A percentile compares a stretch with the other conserved stretches of the same genome.
Evolutionary conservation across 2,113 vertebrate genomes (phyloP).

Genomic region (Ophthalmolycus amberensis): DNA sequence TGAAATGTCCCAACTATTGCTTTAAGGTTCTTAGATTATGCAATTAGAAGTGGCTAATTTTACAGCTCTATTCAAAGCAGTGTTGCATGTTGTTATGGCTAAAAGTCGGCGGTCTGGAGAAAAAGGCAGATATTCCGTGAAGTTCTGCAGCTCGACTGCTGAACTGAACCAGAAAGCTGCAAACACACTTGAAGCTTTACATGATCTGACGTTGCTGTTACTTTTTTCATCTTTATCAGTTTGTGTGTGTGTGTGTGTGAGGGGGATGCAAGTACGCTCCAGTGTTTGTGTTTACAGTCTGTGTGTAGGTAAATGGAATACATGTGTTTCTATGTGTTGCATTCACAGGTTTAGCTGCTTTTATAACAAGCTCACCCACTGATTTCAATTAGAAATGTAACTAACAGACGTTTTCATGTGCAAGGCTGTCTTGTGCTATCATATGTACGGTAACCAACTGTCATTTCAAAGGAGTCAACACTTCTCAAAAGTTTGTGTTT

Average conservation of each 20-base stretch:
- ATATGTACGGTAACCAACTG: slow-evolving; percentile 56
- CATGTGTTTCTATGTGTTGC: slow-evolving; percentile 27
- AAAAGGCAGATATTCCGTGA: slow-evolving; percentile 26
- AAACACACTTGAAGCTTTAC: slow-evolving; percentile 55
- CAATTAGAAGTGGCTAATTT: slow-evolving; percentile 15
- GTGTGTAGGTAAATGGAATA: slow-evolving; percentile 38
- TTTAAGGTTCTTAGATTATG: background rate
- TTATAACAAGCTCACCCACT: slow-evolving; percentile 75
- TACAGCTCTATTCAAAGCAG: slow-evolving; percentile 6
- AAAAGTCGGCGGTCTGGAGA: slow-evolving; percentile 23
- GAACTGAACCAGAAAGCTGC: slow-evolving; percentile 48
- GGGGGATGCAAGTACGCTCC: background rate
- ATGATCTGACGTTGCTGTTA: slow-evolving; percentile 65
- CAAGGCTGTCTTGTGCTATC: slow-evolving; percentile 43
- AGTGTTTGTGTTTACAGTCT: slow-evolving; percentile 22
- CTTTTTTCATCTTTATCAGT: slow-evolving; percentile 64
- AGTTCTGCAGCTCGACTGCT: slow-evolving; percentile 16
- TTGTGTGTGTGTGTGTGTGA: slow-evolving; percentile 21
- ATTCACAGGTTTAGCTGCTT: slow-evolving; percentile 42
- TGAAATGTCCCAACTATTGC: background rate
- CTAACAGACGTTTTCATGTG: slow-evolving; percentile 57
- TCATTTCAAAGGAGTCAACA: slow-evolving; percentile 60
- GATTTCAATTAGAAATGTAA: slow-evolving; percentile 71
- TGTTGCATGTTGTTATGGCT: slow-evolving; percentile 27
- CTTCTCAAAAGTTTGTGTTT: slow-evolving; percentile 48